Base-by-base conservation (phyloP, 2,113 vertebrate genomes). In the Phaethornis superciliosus region DNA sequence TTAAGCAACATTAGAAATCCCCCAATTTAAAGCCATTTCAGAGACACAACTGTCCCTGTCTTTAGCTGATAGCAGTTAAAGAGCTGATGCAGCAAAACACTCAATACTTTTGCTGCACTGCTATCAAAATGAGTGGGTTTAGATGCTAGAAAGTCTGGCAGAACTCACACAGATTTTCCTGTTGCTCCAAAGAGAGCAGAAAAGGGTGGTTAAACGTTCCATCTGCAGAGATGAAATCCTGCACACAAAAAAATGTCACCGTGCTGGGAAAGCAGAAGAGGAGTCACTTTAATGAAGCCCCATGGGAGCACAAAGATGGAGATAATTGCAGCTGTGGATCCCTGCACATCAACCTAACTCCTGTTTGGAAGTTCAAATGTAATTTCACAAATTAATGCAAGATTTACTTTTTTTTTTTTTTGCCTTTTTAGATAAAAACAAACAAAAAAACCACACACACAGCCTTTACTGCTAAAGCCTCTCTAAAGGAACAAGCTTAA, bases 321-420 rank as follows among this genome's bases (percentile, higher is more conserved):
- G 74, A 63, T 95, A 95, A 96, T 75, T 94, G 69, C 87, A 81
- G 93, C 81, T 92, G 81, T 54, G 77, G 51, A 79, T 95, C 69
- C 0, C 47, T 37, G 44, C 64, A 44, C 58, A 84, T 32, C 91
- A 71, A 35, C 87, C 81, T 28, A 85, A 82, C 82, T 94, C 62
- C 67, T 63, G 71, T 7, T 42, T 27, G 64, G 20, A 70, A 75
- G 64, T 85, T 96, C 94, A 94, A 90, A 90, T 20, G 5, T 7
- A 22, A 3, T 37, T 63, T 55, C 83, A 70, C 33, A n/a, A 85
- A 94, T 93, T 42, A 96, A 93, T 70, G 76, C 82, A 8, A n/a
- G 55, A 8, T 27, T 75, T 49, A 7, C 26, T 18, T 26, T 12
- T 5, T 30, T 37, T 10, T 52, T 72, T 55, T 52, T 16, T 37